These are phyloP conservation scores for Andrena haemorrhoa DNA, from an alignment of 2,888 invertebrate genomes.

Conservation along the genomic window DNA sequence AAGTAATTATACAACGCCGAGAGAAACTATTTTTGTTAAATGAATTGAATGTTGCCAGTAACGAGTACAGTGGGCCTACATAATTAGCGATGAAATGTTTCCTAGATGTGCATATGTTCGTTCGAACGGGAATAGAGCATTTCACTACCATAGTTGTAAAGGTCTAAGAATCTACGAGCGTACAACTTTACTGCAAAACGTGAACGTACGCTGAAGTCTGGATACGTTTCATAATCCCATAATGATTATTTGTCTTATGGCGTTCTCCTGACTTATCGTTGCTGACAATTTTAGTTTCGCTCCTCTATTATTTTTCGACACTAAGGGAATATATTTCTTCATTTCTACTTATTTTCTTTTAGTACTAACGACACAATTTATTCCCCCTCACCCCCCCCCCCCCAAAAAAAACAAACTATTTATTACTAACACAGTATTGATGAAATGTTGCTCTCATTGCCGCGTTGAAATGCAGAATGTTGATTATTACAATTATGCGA, in stretches of 20 bases:
- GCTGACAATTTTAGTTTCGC: not conserved
- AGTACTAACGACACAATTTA: not conserved
- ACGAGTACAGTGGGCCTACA: not conserved
- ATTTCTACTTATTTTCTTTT: not conserved
- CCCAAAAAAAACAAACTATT: not conserved
- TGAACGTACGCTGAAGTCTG: too few species aligned
- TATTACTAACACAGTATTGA: slow-evolving; percentile 2
- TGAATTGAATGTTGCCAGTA: not conserved
- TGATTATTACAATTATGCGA: not conserved
- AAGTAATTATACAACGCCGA: not conserved
- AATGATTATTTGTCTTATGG: not conserved
- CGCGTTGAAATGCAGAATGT: not conserved
- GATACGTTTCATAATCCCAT: too few species aligned
- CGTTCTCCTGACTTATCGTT: not conserved
- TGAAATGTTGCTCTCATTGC: not conserved
- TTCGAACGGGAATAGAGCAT: too few species aligned
- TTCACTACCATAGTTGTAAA: too few species aligned
- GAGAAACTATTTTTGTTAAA: slow-evolving; percentile 19
- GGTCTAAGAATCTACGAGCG: too few species aligned
- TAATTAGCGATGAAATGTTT: not conserved
- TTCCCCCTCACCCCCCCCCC: too few species aligned
- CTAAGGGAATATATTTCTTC: not conserved
- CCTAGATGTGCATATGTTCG: not conserved
- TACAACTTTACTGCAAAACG: too few species aligned
- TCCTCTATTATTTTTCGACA: not conserved